Conservation (phyloP, 2,113 vertebrate species). For the Hyla sarda region DNA sequence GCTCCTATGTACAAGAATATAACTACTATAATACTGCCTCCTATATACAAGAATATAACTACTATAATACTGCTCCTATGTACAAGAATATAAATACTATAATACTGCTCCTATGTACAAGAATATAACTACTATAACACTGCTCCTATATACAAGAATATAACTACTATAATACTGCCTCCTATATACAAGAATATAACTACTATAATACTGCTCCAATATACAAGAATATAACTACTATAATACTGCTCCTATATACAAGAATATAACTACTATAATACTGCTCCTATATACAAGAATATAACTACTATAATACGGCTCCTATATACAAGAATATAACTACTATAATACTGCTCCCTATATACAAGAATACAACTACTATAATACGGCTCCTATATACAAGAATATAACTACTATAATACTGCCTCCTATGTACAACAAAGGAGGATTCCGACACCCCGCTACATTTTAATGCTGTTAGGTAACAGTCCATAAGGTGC, state of each 20-base stretch:
- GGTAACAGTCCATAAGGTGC: background rate
- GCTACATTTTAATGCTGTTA: background rate
- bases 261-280: background rate
- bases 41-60: constrained; percentile 5
- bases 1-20: background rate
- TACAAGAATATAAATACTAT: background rate
- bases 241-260: background rate
- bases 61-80: constrained; percentile 2
- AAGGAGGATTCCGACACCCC: too few species aligned
- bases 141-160: background rate
- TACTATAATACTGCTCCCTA: background rate
- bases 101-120: background rate
- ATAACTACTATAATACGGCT: background rate
- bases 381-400: constrained; percentile 3
- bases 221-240: background rate
- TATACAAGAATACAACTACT: background rate
- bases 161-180: constrained; percentile 1
- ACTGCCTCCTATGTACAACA: background rate
- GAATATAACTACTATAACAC: constrained; percentile 1
- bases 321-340: background rate
- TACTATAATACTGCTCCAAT: background rate
- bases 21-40: constrained; percentile 5
- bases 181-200: background rate
- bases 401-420: constrained; percentile 8
- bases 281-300: background rate